phyloP scores from a whole-genome alignment of 2,113 vertebrate genomes.

The Sigmodon hispidus region DNA sequence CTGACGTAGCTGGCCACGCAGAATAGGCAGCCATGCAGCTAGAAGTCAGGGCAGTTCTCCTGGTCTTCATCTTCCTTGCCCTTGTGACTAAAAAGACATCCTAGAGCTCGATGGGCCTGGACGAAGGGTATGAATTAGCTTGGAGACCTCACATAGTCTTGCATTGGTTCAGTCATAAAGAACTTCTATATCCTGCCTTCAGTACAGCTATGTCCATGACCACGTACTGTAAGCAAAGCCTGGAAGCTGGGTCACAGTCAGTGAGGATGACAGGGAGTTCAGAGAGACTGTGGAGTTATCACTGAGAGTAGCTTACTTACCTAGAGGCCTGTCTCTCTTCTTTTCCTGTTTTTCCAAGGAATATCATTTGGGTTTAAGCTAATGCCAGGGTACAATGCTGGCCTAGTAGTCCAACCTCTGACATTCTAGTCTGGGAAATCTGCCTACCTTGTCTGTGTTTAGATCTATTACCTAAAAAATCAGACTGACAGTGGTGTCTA shows the following conservation, averaged over 20 bases:
- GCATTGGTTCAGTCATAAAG: neutral
- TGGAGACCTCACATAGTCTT: neutral
- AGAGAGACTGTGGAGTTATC: neutral
- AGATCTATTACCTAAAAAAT: neutral
- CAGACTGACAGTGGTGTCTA: neutral
- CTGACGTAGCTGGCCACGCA: neutral
- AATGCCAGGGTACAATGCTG: no score
- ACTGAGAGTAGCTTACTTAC: neutral
- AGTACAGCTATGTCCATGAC: neutral
- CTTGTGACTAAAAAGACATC: neutral
- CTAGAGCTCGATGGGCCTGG: neutral
- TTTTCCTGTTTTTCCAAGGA: neutral
- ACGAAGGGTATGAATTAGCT: neutral
- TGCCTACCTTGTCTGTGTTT: neutral
- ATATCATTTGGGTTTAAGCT: neutral
- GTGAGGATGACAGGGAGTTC: neutral
- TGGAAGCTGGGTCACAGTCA: neutral
- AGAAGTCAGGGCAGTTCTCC: no score
- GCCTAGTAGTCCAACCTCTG: neutral
- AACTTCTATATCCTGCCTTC: neutral
- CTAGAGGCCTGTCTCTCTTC: neutral
- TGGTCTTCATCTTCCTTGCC: neutral
- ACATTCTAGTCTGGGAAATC: neutral
- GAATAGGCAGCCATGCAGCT: neutral
- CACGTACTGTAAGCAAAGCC: neutral